Base-by-base conservation (phyloP, 2,888 invertebrate genomes). In the Spodoptera exigua region DNA sequence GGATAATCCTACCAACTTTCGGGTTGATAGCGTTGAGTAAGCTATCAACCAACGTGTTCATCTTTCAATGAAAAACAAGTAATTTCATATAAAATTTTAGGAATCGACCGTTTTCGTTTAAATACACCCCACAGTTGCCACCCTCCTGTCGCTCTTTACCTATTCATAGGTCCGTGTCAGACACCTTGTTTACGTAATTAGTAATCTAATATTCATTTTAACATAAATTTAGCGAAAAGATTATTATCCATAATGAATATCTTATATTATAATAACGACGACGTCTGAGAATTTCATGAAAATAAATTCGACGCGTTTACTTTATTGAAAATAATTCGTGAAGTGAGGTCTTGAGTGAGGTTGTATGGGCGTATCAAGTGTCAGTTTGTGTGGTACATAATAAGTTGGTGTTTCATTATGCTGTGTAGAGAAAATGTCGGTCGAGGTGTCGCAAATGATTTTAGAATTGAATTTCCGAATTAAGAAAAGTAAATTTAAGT, bases 261-360 rank as follows among this genome's bases (percentile, higher is more conserved):
- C 35, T 13, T 36, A 40, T 2, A 18, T 13, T 36, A 40, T 3
- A 18, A 45, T 13, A 65, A 58, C 14, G 35, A 58, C 14, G 35
- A 36, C 27, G 37, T 41, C 27, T 14, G 4, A 11, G 5, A 45
- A 61, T 43, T 27, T 13, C 9, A 11, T 18, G 9, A 36, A n/a
- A 65, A 27, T 44, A 65, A 61, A 40, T 11, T 45, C 14, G 21
- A 35, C 53, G 61, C 40, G 41, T 61, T 27, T 45, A 49, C 39
- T 45, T 63, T 45, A 63, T 49, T 49, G 40, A 61, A 61, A 51
- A 68, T 66, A 49, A 49, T 49, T 68, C 21, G 32, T 9, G n/a
- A 14, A 21, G 13, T 27, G 44, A 21, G 7, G 3, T n/a, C 49
- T 60, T 63, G 61, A 49, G 69, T 36, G 18, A 61, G 44, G 44